phyloP scores from a whole-genome alignment of 2,797 vertebrate species.

The Gouania willdenowi region DNA sequence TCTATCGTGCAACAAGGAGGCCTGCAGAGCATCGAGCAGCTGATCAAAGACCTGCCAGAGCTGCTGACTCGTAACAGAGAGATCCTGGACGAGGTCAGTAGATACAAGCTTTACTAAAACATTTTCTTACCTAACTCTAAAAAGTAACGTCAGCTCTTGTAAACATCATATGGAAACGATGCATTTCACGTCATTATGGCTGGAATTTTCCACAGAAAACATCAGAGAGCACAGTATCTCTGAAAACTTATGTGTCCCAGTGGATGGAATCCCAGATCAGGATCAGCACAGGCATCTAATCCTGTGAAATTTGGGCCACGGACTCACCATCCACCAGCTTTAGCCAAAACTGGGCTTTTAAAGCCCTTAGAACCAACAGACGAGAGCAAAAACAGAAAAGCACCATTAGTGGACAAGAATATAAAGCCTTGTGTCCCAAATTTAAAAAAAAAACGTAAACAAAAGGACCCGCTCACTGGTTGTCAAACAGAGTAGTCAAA shows the following conservation, averaged over 20 bases:
- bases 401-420: no score
- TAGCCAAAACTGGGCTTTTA: conserved; percentile 42
- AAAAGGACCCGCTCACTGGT: no score
- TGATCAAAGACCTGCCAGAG: conserved; percentile 93
- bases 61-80: conserved; percentile 93
- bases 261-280: conserved; percentile 57
- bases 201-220: no score
- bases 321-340: conserved; percentile 34
- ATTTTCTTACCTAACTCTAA: no score
- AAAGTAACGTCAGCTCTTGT: no score
- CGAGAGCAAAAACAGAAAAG: conserved; percentile 35
- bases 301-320: conserved; percentile 60
- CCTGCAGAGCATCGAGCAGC: conserved; percentile 90
- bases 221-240: conserved; percentile 23
- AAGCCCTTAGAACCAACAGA: conserved; percentile 54
- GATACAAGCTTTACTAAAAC: no score
- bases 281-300: conserved; percentile 52
- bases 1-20: conserved; percentile 89
- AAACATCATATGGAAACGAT: no score
- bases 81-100: conserved; percentile 89
- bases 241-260: conserved; percentile 22
- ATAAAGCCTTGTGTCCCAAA: no score
- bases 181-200: no score
- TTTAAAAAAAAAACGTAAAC: no score
- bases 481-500: no score